Base-by-base conservation (phyloP, 2,888 invertebrate genomes). In the Papilio elwesi region DNA sequence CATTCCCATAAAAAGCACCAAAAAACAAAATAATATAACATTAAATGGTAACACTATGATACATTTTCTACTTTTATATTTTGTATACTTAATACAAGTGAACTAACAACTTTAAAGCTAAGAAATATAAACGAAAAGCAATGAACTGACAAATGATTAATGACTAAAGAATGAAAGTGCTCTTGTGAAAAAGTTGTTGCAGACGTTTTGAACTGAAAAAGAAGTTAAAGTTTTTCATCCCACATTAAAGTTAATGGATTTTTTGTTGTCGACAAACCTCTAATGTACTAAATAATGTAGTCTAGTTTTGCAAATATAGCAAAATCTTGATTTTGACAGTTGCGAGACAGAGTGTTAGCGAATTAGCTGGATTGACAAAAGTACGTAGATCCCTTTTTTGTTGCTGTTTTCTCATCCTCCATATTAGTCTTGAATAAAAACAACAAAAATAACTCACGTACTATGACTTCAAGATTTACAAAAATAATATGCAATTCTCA, bases 111-210 rank as follows among this genome's bases (percentile, higher is more conserved):
- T 64, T 63, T 64, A 49, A 65, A 49, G 49, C 49, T 49, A 68
- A 36, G 49, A 68, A 68, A 68, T 48, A 68, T n/a, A 68, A 68
- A 68, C 59, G n/a, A 9, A 0, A 43, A 47, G 57, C 26, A 62
- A 49, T 68, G 57, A 68, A 68, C 59, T 57, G 68, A 68, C 68
- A 59, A 59, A 68, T 68, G 57, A 68, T 59, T 68, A 59, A 68
- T 68, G 57, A 12, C 68, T 59, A 68, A 36, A 59, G 49, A 68
- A 68, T 59, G 48, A 68, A 68, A 59, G 57, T 36, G 57, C 68
- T 49, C 59, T 59, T 16, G 43, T 13, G 53, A 68, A 67, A 68
- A 26, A 68, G 68, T 68, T 59, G 57, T 15, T 68, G 16, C 48
- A 57, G 57, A 36, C 68, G 68, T 59, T 68, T 59, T 68, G 10